These are phyloP conservation scores for Bombylius discolor DNA, from an alignment of 2,888 invertebrate genomes.

Conservation along the genomic window DNA sequence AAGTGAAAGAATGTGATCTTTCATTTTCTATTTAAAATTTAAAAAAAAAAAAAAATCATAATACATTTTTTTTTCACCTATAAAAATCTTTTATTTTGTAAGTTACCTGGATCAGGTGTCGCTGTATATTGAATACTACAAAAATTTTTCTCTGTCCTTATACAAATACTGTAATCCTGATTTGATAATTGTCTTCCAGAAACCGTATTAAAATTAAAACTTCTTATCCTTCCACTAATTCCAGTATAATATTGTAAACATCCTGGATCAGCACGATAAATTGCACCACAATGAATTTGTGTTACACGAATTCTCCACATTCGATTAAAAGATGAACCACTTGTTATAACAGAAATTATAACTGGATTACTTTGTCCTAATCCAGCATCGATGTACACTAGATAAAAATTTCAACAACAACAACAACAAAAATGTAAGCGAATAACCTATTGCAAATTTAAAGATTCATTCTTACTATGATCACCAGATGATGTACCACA, in stretches of 20 bases:
- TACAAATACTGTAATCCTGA: slow-evolving; percentile 79
- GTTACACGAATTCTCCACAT: slow-evolving; percentile 70
- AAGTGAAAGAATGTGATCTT: slow-evolving; percentile 58
- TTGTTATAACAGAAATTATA: slow-evolving; percentile 68
- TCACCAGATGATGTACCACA: slow-evolving; percentile 70
- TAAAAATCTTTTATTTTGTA: background rate
- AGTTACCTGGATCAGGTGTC: slow-evolving; percentile 52
- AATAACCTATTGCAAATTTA: background rate
- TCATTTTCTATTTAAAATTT: slow-evolving; percentile 47
- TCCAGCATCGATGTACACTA: slow-evolving; percentile 78
- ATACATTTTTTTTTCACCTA: too few relatives aligned
- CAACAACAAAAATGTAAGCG: too few relatives aligned
- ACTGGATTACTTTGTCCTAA: slow-evolving; percentile 54
- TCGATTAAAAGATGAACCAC: slow-evolving; percentile 57
- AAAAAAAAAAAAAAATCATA: background rate
- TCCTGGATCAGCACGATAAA: slow-evolving; percentile 43
- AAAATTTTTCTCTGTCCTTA: slow-evolving; percentile 72
- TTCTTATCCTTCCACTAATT: slow-evolving; percentile 65
- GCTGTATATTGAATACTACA: slow-evolving; percentile 74
- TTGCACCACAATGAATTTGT: slow-evolving; percentile 65
- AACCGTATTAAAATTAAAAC: slow-evolving; percentile 70
- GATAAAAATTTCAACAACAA: background rate
- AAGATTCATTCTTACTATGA: slow-evolving; percentile 49
- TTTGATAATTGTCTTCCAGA: slow-evolving; percentile 70
- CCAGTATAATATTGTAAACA: slow-evolving; percentile 41